phyloP scores from a whole-genome alignment of 2,113 vertebrate species.

The Tetrao urogallus region DNA sequence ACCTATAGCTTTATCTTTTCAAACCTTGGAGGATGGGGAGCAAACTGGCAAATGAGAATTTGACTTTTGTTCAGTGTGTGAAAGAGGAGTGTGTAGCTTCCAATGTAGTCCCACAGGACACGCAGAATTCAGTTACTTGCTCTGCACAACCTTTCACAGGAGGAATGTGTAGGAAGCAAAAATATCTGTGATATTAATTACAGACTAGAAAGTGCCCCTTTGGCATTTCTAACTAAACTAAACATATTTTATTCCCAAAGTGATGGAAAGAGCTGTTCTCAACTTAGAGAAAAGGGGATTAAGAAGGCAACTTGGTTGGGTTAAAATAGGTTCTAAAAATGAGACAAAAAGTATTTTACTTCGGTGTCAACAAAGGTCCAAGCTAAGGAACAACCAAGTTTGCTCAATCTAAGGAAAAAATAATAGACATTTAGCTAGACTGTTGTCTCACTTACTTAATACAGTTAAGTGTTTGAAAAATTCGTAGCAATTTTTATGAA shows the following conservation, averaged over 20 bases:
- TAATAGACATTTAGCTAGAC: background rate
- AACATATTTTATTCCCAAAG: background rate
- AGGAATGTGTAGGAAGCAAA: slow-evolving; percentile 7
- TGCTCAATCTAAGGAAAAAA: background rate
- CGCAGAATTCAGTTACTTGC: background rate
- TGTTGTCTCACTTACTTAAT: background rate
- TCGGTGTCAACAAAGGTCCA: background rate
- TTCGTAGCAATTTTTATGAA: background rate
- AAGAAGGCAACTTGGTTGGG: background rate
- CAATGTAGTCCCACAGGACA: slow-evolving; percentile 4
- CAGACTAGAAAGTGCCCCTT: slow-evolving; percentile 27
- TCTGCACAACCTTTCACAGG: background rate
- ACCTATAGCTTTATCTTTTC: slow-evolving; percentile 4
- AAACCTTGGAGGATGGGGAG: background rate
- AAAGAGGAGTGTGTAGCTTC: slow-evolving; percentile 4
- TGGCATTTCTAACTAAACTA: background rate
- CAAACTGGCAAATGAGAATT: background rate
- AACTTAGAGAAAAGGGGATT: background rate
- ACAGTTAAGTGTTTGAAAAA: background rate
- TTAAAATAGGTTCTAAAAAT: background rate
- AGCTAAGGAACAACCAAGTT: background rate
- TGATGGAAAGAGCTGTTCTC: background rate
- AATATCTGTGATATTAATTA: slow-evolving; percentile 56
- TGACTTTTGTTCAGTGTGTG: slow-evolving; percentile 54
- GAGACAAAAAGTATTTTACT: background rate